Percentiles rank a stretch among this genome's conserved stretches.
Conservation (phyloP, 2,888 invertebrate genomes). For the Parelbella ahira region DNA sequence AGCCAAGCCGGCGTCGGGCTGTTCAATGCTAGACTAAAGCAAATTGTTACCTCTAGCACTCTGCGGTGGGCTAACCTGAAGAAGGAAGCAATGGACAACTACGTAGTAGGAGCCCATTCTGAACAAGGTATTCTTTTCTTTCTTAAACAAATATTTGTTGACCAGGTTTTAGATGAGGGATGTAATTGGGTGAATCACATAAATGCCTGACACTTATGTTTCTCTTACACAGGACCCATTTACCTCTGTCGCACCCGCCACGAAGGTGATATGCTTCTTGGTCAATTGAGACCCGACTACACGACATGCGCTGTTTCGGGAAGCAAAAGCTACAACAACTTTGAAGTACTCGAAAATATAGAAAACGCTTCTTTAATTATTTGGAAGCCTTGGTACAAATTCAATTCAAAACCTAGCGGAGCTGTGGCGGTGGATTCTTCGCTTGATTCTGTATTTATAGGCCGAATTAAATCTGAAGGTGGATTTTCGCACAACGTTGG, state of each 20-base stretch:
- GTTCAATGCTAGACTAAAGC: conserved; percentile 76
- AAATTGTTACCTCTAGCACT: conserved; percentile 89
- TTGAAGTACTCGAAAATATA: conserved; percentile 88
- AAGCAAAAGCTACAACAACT: conserved; percentile 79
- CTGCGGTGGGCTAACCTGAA: conserved; percentile 85
- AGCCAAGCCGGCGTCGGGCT: conserved; percentile 61
- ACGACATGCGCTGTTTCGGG: conserved; percentile 83
- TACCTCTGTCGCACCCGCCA: conserved; percentile 88
- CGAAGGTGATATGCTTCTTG: conserved; percentile 87
- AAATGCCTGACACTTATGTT: too few relatives aligned
- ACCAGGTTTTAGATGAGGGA: too few relatives aligned
- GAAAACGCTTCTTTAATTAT: conserved; percentile 87
- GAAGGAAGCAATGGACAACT: conserved; percentile 70
- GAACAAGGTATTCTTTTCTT: conserved; percentile 68
- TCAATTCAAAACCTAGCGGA: conserved; percentile 83
- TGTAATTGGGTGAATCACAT: too few relatives aligned
- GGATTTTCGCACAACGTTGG: conserved; percentile 83
- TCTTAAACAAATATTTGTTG: too few relatives aligned
- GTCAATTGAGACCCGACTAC: conserved; percentile 82
- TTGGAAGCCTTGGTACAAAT: conserved; percentile 89
- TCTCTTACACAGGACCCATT: conserved; percentile 76
- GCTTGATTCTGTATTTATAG: conserved; percentile 60
- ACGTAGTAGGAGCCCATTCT: conserved; percentile 82
- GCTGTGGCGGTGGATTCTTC: conserved; percentile 82
- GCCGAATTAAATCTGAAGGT: conserved; percentile 53